phyloP scores from a whole-genome alignment of 2,113 vertebrate species.

The Eulemur rufifrons region DNA sequence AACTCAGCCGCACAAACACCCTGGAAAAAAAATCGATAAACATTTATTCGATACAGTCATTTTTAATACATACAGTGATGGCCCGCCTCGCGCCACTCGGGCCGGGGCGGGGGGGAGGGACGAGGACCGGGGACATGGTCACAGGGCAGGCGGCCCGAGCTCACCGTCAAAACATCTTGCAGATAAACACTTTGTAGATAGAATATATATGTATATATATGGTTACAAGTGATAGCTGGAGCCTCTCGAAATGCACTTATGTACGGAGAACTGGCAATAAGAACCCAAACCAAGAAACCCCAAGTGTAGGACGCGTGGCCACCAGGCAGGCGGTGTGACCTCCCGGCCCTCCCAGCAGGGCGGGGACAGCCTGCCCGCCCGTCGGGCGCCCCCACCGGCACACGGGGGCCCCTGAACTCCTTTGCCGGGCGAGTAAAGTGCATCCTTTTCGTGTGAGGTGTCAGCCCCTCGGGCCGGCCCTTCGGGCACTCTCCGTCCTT shows the following conservation, averaged over 20 bases:
- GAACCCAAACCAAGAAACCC: slow-evolving; percentile 59
- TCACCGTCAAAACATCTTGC: slow-evolving; percentile 86
- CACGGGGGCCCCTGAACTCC: slow-evolving; percentile 2
- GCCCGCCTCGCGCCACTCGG: slow-evolving; percentile 40
- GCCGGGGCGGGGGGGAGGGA: neutral
- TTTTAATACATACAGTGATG: slow-evolving; percentile 84
- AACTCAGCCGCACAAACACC: neutral
- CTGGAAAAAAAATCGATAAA: slow-evolving; percentile 83
- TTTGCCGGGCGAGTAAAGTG: slow-evolving; percentile 60
- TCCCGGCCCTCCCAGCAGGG: neutral
- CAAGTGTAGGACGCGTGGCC: neutral
- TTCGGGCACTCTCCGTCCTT: slow-evolving; percentile 15
- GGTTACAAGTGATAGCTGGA: slow-evolving; percentile 86
- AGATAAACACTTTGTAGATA: slow-evolving; percentile 88
- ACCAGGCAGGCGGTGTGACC: neutral
- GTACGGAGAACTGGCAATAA: slow-evolving; percentile 81
- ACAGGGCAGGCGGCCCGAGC: slow-evolving; percentile 81
- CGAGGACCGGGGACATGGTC: slow-evolving; percentile 79
- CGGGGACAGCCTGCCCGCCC: neutral
- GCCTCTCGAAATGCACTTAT: slow-evolving; percentile 84
- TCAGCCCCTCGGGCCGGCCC: neutral
- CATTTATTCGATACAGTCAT: slow-evolving; percentile 87
- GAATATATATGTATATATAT: slow-evolving; percentile 86
- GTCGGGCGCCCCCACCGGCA: neutral
- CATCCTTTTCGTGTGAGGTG: slow-evolving; percentile 47